Conservation (phyloP, 2,113 vertebrate genomes). For the Bubo bubo region DNA sequence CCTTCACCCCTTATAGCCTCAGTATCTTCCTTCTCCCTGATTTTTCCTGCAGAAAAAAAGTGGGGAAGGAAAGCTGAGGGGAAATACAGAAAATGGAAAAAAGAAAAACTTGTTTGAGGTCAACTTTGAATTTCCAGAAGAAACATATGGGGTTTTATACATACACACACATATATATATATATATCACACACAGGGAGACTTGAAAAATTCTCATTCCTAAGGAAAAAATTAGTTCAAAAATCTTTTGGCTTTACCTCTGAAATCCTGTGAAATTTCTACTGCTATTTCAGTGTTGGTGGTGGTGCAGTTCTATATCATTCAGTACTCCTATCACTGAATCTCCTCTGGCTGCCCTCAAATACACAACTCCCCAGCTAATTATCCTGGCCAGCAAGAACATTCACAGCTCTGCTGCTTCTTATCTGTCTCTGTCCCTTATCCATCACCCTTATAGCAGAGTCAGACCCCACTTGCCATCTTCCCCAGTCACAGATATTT, state of each 20-base stretch:
- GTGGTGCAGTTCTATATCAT: not conserved
- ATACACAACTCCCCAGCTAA: not conserved
- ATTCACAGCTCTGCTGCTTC: not conserved
- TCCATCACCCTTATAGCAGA: not conserved
- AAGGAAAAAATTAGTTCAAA: not conserved
- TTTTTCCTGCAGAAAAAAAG: not conserved
- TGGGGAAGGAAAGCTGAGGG: not conserved
- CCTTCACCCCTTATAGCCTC: not conserved
- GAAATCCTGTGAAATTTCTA: not conserved
- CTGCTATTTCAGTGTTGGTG: not conserved
- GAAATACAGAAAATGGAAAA: not conserved
- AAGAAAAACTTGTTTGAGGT: not conserved
- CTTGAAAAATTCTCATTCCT: not conserved
- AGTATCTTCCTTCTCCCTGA: not conserved
- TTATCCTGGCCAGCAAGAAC: not conserved
- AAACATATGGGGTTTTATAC: not conserved
- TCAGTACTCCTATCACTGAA: not conserved
- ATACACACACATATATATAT: not conserved
- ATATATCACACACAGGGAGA: rapidly evolving
- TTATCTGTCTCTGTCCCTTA: not conserved
- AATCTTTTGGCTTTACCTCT: not conserved
- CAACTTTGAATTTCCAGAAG: not conserved
- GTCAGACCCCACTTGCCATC: not conserved
- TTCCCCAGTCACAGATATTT: not conserved
- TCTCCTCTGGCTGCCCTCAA: not conserved